These are phyloP conservation scores for Tolmerus cingulatus DNA, from an alignment of 2,888 invertebrate species.

Conservation along the genomic window DNA sequence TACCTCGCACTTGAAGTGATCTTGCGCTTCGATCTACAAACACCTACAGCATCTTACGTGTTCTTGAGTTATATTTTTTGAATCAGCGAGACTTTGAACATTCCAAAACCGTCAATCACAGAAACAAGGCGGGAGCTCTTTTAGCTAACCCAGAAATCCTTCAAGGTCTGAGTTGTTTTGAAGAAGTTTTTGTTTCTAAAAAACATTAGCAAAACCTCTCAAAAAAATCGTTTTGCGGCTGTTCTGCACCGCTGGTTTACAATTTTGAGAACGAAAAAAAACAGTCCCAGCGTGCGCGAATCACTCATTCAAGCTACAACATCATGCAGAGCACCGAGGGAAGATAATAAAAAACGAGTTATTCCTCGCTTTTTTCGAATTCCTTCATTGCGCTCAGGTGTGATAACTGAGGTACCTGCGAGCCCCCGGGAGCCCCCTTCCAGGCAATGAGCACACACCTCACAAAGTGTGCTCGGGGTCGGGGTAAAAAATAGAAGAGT, in stretches of 20 bases:
- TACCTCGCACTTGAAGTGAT: background rate
- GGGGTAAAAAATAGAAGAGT: background rate
- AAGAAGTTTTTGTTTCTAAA: background rate
- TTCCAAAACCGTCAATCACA: background rate
- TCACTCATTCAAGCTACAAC: background rate
- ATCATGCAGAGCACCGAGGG: background rate
- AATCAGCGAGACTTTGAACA: background rate
- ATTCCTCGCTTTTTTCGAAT: background rate
- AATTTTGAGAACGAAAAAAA: background rate
- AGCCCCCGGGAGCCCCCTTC: background rate
- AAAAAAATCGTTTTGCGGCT: background rate
- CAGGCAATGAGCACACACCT: background rate
- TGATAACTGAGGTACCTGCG: background rate
- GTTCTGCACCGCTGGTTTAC: background rate
- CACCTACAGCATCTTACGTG: background rate
- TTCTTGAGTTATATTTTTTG: background rate
- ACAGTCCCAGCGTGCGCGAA: background rate
- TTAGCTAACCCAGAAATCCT: background rate
- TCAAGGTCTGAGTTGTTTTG: background rate
- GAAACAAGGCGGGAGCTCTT: background rate
- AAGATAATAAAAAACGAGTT: background rate
- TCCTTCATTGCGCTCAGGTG: background rate
- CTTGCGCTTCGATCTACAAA: background rate
- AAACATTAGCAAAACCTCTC: background rate
- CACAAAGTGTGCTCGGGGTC: background rate